These are phyloP conservation scores for Ischnura elegans DNA, from an alignment of 2,888 invertebrate species.

Conservation along the genomic window DNA sequence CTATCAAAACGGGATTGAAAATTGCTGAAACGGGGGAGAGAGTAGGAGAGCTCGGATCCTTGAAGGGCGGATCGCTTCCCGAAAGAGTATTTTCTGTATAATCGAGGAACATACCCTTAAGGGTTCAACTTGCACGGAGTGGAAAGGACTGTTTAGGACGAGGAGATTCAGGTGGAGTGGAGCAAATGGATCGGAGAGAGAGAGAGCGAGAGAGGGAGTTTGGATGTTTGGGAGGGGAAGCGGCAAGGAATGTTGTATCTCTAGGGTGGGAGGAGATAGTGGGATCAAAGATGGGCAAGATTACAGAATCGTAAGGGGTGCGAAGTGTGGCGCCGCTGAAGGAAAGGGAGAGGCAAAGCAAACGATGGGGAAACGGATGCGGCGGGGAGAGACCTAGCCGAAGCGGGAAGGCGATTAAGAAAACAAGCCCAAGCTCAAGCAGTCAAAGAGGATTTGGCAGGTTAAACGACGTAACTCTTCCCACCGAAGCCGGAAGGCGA, in stretches of 20 bases:
- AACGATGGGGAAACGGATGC: no score
- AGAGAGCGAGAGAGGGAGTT: background rate
- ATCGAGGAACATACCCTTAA: background rate
- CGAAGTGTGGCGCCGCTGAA: background rate
- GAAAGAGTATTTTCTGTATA: background rate
- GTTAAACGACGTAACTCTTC: background rate
- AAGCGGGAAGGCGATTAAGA: background rate
- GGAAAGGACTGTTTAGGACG: conserved; percentile 1
- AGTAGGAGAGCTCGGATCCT: background rate
- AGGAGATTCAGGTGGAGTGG: background rate
- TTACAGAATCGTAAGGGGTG: background rate
- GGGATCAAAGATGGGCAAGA: conserved; percentile 10
- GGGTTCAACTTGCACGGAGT: conserved; percentile 19
- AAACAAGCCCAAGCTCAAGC: background rate
- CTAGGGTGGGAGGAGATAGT: background rate
- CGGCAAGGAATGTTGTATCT: no score
- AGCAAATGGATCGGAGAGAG: background rate
- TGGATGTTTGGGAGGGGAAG: background rate
- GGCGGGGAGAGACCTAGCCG: no score
- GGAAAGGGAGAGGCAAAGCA: background rate
- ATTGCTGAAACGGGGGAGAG: conserved; percentile 1
- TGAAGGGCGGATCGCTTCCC: background rate
- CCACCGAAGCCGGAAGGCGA: no score
- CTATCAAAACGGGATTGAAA: no score
- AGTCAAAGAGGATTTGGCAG: background rate